These are phyloP conservation scores for Cinclus mexicanus DNA, from an alignment of 2,113 vertebrate species.

Conservation along the genomic window DNA sequence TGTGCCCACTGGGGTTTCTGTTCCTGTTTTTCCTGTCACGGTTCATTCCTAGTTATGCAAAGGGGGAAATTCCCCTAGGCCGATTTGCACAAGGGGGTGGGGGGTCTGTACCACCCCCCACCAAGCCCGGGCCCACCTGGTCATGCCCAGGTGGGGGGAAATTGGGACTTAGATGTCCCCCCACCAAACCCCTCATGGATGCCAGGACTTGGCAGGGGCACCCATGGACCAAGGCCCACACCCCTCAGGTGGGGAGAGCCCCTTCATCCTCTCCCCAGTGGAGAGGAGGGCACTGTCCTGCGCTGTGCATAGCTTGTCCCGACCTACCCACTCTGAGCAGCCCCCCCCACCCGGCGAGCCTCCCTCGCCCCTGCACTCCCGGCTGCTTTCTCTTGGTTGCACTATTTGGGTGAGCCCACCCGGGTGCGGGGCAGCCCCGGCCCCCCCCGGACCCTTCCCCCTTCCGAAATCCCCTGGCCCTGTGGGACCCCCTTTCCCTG, in stretches of 20 bases:
- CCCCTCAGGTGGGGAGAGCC: neutral
- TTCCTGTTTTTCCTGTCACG: constrained; percentile 43
- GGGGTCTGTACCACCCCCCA: neutral
- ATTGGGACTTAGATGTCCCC: neutral
- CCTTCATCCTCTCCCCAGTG: neutral
- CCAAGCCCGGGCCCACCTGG: neutral
- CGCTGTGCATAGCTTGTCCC: neutral
- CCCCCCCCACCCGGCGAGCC: neutral
- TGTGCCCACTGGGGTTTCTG: neutral
- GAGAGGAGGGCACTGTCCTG: neutral
- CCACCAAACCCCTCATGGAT: neutral
- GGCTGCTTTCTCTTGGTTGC: constrained; percentile 42
- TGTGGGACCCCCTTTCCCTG: neutral
- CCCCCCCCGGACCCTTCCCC: neutral
- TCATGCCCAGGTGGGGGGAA: neutral
- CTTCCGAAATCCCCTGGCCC: neutral
- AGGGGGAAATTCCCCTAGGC: constrained; percentile 28
- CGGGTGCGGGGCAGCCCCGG: neutral
- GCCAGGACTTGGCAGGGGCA: neutral
- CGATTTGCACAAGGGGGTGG: constrained; percentile 32
- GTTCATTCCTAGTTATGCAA: constrained; percentile 51
- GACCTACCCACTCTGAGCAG: neutral
- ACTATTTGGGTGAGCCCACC: constrained; percentile 20
- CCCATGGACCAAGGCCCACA: neutral
- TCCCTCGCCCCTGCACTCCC: neutral